phyloP scores from a whole-genome alignment of 1,140 invertebrate genomes.

The Arion vulgaris region DNA sequence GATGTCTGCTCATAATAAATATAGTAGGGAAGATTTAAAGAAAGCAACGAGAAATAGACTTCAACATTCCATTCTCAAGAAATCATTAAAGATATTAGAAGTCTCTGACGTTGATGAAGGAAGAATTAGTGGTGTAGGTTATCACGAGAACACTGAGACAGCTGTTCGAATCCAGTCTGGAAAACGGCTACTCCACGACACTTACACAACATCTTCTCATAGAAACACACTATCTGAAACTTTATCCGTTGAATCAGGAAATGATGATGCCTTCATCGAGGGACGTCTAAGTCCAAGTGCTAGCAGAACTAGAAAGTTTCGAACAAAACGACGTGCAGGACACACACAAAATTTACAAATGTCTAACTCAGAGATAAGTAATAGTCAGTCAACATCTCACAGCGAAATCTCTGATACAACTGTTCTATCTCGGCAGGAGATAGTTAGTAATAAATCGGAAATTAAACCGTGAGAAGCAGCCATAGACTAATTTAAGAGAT shows the following conservation, averaged over 20 bases:
- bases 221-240: not conserved
- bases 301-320: conserved; percentile 23
- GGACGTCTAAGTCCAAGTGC: conserved; percentile 33
- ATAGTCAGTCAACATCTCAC: too few species aligned
- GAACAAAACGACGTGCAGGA: conserved; percentile 13
- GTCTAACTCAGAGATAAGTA: too few species aligned
- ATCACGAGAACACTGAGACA: not conserved
- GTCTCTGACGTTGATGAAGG: not conserved
- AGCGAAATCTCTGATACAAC: too few species aligned
- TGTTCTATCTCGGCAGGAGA: too few species aligned
- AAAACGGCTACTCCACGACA: not conserved
- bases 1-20: not conserved
- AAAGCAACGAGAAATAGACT: not conserved
- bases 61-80: not conserved
- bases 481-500: too few species aligned
- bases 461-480: too few species aligned
- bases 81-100: not conserved
- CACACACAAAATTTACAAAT: not conserved
- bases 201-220: not conserved
- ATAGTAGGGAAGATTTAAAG: too few species aligned
- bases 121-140: not conserved
- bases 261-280: conserved; percentile 26
- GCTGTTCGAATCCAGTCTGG: not conserved
- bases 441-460: too few species aligned
- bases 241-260: conserved; percentile 14